Conservation (phyloP, 1,140 invertebrate genomes). For the Steinernema khuongi region DNA sequence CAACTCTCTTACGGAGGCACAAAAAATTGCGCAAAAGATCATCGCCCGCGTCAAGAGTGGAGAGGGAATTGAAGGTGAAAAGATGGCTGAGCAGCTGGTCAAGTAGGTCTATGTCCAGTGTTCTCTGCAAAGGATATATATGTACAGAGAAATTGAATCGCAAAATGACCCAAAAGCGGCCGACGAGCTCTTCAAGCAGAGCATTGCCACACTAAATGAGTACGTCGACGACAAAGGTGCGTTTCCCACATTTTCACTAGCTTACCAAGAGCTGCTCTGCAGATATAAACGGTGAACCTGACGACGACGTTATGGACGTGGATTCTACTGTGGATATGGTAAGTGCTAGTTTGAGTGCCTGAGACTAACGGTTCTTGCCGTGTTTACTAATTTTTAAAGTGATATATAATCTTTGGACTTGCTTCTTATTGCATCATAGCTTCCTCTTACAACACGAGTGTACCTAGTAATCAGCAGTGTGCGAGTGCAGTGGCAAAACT, state of each 20-base stretch:
- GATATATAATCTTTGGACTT: not conserved
- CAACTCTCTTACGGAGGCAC: not conserved
- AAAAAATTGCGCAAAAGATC: not conserved
- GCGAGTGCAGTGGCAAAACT: not conserved
- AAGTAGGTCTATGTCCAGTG: not conserved
- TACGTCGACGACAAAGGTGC: not conserved
- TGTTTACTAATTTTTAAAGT: too few relatives aligned
- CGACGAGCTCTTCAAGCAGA: not conserved
- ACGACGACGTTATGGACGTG: not conserved
- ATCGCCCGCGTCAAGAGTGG: not conserved
- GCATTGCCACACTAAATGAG: not conserved
- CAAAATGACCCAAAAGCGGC: not conserved
- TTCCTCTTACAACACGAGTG: not conserved
- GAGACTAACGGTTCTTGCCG: not conserved
- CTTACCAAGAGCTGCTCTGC: not conserved
- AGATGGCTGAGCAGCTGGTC: not conserved
- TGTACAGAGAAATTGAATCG: not conserved
- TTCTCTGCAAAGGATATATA: not conserved
- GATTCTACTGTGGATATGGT: not conserved
- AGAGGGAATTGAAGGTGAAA: not conserved
- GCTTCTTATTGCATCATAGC: not conserved
- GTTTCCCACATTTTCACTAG: not conserved
- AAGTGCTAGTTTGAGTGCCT: not conserved
- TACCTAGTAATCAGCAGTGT: not conserved
- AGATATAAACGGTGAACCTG: not conserved